These are phyloP conservation scores for Furcifer pardalis DNA, from an alignment of 2,797 vertebrate genomes.

Conservation along the genomic window DNA sequence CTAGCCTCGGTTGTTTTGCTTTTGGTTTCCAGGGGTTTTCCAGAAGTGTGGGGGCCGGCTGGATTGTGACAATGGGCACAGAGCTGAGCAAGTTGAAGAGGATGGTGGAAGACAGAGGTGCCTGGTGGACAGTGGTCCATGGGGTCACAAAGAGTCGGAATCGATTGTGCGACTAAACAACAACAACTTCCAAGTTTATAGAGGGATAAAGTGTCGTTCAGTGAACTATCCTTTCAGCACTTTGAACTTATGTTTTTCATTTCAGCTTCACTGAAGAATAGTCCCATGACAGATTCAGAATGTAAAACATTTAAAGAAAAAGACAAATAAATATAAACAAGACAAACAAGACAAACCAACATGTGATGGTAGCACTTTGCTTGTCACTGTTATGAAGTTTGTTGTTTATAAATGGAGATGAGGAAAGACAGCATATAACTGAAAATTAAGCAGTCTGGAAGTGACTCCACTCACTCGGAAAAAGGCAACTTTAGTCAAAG, in stretches of 20 bases:
- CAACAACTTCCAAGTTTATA: neutral
- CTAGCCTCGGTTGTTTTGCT: too few species aligned
- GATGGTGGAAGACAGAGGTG: too few species aligned
- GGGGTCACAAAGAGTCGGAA: too few species aligned
- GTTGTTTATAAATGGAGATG: neutral
- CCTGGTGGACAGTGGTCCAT: too few species aligned
- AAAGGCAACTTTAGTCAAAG: neutral
- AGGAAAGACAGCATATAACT: neutral
- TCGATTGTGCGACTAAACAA: too few species aligned
- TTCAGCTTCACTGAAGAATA: neutral
- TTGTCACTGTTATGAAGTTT: neutral
- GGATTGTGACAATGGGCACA: too few species aligned
- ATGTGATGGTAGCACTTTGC: neutral
- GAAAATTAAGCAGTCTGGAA: neutral
- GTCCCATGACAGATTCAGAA: neutral
- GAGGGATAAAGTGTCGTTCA: neutral
- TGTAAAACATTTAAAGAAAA: neutral
- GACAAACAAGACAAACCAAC: neutral
- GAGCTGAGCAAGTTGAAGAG: too few species aligned
- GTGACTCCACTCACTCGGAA: neutral
- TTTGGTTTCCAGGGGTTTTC: too few species aligned
- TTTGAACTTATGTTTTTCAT: neutral
- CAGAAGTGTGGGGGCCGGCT: too few species aligned
- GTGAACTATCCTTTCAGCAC: too few species aligned
- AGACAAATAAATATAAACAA: neutral